These are phyloP conservation scores for Imbricaverruca yamaguchii DNA, from an alignment of 2,888 invertebrate species.

Conservation along the genomic window DNA sequence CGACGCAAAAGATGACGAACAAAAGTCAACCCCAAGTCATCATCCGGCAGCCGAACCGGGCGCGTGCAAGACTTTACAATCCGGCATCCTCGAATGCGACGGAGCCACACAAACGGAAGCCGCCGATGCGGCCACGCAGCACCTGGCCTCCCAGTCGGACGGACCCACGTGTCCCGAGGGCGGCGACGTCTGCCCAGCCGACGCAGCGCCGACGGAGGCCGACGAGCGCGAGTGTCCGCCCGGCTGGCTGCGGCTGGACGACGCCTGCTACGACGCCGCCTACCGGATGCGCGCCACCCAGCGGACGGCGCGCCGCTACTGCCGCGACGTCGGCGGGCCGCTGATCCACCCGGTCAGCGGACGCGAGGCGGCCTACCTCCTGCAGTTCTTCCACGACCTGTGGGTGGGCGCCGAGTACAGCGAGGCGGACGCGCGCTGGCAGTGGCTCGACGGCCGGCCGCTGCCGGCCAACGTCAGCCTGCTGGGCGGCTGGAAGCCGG, in stretches of 20 bases:
- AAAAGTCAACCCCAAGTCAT: neutral
- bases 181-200: neutral
- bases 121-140: neutral
- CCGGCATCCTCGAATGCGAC: neutral
- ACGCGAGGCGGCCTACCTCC: neutral
- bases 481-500: neutral
- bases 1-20: neutral
- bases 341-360: neutral
- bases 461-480: neutral
- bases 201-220: neutral
- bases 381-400: neutral
- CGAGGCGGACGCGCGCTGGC: neutral
- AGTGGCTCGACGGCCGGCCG: constrained; percentile 10
- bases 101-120: neutral
- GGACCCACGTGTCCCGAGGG: neutral
- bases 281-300: constrained; percentile 10
- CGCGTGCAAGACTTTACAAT: neutral
- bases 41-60: neutral
- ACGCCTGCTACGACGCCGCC: neutral
- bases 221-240: neutral
- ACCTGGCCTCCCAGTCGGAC: neutral
- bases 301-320: neutral
- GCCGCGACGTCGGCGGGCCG: neutral
- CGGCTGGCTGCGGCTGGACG: neutral
- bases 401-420: constrained; percentile 15